Evolutionary conservation across 2,888 invertebrate species (phyloP), one percentile per base, ranked within the genome.

Genomic region (Cyclophora albipunctata): DNA sequence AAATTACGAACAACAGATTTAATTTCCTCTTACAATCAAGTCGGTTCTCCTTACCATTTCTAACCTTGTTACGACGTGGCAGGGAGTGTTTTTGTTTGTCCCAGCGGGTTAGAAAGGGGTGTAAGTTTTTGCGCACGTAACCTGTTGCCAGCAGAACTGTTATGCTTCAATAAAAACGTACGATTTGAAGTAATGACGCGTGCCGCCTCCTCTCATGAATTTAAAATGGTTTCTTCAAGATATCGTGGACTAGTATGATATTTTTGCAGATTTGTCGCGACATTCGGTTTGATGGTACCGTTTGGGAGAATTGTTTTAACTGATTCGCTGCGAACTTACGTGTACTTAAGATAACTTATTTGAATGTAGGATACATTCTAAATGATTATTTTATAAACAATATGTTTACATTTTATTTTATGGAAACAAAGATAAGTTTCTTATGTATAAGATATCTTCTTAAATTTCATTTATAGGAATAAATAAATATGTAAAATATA

Each of bases 161-260:
- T 77, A 82, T 78, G 64, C 75, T 70, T 68, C 76, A 73, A 81
- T 84, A 80, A 82, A 80, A 80, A 73, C 67, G 69, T 70, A 73
- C 75, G 69, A 66, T 73, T 66, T 63, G 65, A 63, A 64, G 73
- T 73, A 76, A 79, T 69, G 75, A 64, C 69, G 64, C 65, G 62
- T 64, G 67, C 64, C 55, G 64, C 53, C 55, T 55, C 58, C 57
- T 55, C 67, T 63, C 71, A 73, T 73, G 76, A 78, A 78, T 77
- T 72, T 68, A 63, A 69, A 72, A 61, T 56, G 61, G 52, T 63
- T 57, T 58, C 52, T 57, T 48, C 44, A 55, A 55, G 55, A 52
- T 60, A 57, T 57, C 55, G 47, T 49, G 47, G 59, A 20, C 5
- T 43, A 43, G 4, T 37, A 37, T 37, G 4, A 37, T 37, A 37